Base-by-base conservation (phyloP, 2,888 invertebrate genomes). In the Orthonychiurus folsomi region DNA sequence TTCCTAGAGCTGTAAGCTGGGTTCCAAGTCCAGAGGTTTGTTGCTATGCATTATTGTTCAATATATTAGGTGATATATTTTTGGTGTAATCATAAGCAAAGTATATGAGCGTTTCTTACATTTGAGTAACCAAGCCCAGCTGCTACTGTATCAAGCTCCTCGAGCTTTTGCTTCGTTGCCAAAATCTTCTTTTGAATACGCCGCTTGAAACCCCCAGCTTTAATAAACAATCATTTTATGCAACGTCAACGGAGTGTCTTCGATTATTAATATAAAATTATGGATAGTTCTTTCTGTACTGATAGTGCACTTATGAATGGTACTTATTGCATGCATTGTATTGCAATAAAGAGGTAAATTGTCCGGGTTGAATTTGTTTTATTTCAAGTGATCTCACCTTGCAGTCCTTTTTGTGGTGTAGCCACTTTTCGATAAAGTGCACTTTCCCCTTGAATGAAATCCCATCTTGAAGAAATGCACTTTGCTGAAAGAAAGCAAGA, bases 391-490 rank as follows among this genome's bases (percentile, higher is more conserved):
- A n/a, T n/a, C n/a, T n/a, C n/a, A n/a, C n/a, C n/a, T n/a, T n/a
- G n/a, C n/a, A n/a, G n/a, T n/a, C n/a, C n/a, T n/a, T n/a, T n/a
- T n/a, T n/a, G n/a, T n/a, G n/a, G n/a, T n/a, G n/a, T n/a, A n/a
- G n/a, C n/a, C n/a, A n/a, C n/a, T n/a, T n/a, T 63, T 26, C 69
- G 28, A 37, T 70, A 70, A 1, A 72, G 59, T 1, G 71, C 70
- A 61, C 68, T 80, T 76, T 87, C 87, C 63, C 90, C 91, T 69
- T 89, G 88, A 75, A 93, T 88, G 81, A 93, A 93, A 77, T 91
- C 90, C 93, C 93, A 93, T 63, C 92, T 84, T 59, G 81, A 81
- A 26, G 80, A 69, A 23, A 71, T 47, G 54, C 66, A 71, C 48
- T 60, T 50, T 1, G 61, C 65, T 66, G 57, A 12, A 58, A 56